Percentiles rank a stretch among this genome's conserved stretches.
Conservation (phyloP, 2,113 vertebrate genomes). For the Brachyhypopomus occidentalis region DNA sequence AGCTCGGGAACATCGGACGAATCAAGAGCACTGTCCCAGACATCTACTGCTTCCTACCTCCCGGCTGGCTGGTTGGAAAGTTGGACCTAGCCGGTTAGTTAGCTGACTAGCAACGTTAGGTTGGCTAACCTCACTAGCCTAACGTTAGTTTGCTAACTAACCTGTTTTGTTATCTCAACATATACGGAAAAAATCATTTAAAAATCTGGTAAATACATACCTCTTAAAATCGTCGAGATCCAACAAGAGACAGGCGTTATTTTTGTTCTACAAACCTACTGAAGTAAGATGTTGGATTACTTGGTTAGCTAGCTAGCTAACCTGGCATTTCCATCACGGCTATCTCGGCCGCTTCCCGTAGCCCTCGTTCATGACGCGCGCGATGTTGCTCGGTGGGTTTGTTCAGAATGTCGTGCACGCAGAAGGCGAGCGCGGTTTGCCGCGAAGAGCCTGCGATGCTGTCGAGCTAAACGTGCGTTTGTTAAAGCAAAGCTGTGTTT, state of each 20-base stretch:
- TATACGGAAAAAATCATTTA: background rate
- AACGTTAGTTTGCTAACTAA: no score
- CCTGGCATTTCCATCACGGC: constrained; percentile 24
- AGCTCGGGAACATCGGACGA: no score
- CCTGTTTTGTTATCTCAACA: background rate
- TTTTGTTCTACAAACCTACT: background rate
- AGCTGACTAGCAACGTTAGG: background rate
- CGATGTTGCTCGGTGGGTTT: no score
- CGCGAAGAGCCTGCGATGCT: no score
- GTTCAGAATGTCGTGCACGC: no score
- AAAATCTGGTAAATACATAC: constrained; percentile 2
- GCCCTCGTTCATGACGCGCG: no score
- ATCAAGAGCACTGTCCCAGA: no score
- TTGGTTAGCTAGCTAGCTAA: constrained; percentile 10
- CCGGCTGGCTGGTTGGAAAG: no score
- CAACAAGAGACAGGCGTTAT: background rate
- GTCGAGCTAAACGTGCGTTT: no score
- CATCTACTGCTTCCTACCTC: no score
- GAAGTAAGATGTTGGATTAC: constrained; percentile 14
- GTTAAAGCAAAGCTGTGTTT: no score
- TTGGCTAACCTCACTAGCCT: constrained; percentile 7
- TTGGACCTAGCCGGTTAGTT: background rate
- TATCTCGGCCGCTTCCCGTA: background rate
- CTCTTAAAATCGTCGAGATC: constrained; percentile 8
- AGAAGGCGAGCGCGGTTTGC: no score